Evolutionary conservation across 2,113 vertebrate species (phyloP), one percentile per base, ranked within the genome.

Genomic region (Turnix velox): DNA sequence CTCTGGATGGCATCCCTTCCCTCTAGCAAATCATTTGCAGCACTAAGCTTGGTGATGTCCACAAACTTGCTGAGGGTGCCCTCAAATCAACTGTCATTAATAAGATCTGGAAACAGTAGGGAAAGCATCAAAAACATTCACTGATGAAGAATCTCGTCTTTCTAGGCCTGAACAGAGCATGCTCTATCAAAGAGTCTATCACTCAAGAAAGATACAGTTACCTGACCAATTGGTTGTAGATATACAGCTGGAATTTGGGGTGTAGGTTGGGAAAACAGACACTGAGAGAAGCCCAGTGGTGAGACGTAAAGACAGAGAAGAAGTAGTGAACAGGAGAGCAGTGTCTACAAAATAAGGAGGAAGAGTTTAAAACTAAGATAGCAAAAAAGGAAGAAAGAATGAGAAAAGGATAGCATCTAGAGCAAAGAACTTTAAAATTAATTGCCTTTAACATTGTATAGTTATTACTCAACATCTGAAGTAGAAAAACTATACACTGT

Each of bases 151-250:
- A 95, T 51, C 71, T 93, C 85, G 75, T 73, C 81, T 90, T 84
- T 71, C 91, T 84, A 75, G 93, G 96, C 92, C 92, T 98, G 97
- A 98, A 98, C 97, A 98, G 99, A 98, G 98, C 98, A 99, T 99
- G 98, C 98, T 99, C 98, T 97, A 98, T 98, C 98, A 98, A 98
- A 97, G 98, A 97, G 97, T 96, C 91, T 95, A 97, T 97, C 98
- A 97, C 97, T 95, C 96, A 95, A 97, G 96, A 98, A 98, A 97
- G 96, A 98, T 97, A 96, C 97, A 96, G 98, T 99, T 99, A 99
- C 99, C 99, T 99, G 99, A 99, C 98, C 99, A 99, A 99, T 97
- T 99, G 99, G 98, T 99, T 99, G 99, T 98, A 99, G 99, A 99
- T 99, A 99, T 99, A 99, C 97, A 99, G 98, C 99, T 99, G 99